Evolutionary conservation across 1,140 invertebrate species (phyloP).

Genomic region (Pogonus chalceus): DNA sequence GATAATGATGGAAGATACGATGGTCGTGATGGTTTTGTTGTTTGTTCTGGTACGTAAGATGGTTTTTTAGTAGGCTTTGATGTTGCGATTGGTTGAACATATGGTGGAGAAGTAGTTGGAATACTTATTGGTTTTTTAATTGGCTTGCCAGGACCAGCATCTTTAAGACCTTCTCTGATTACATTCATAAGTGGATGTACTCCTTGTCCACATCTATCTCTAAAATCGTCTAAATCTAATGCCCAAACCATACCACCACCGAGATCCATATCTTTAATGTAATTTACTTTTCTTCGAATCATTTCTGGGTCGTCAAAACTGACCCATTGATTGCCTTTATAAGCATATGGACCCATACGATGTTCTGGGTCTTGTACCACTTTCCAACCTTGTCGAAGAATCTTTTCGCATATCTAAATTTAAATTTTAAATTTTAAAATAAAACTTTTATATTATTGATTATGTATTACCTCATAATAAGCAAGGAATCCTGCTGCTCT

Average conservation of each 20-base stretch:
- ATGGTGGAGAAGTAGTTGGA: not conserved
- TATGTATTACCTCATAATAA: conserved; percentile 67
- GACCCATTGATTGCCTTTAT: conserved; percentile 80
- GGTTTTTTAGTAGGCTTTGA: conserved; percentile 9
- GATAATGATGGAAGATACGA: not conserved
- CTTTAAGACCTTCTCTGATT: conserved; percentile 54
- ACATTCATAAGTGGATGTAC: conserved; percentile 62
- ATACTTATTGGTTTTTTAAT: too few relatives aligned
- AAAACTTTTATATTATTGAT: not conserved
- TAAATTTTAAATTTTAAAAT: conserved; percentile 3
- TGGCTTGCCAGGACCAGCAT: conserved; percentile 27
- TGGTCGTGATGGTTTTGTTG: conserved; percentile 8
- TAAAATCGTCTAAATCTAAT: conserved; percentile 77
- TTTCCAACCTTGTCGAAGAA: conserved; percentile 67
- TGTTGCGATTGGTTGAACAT: not conserved
- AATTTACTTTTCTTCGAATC: conserved; percentile 66
- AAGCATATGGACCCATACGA: conserved; percentile 78
- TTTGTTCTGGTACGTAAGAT: conserved; percentile 17
- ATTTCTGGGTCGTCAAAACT: conserved; percentile 76
- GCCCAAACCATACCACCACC: conserved; percentile 89
- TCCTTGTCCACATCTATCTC: conserved; percentile 56
- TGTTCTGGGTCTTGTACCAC: conserved; percentile 63
- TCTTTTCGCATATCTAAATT: conserved; percentile 64
- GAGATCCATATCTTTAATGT: conserved; percentile 60
- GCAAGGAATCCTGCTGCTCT: conserved; percentile 74